Evolutionary conservation across 2,888 invertebrate genomes (phyloP).

Genomic region (Limnephilus rhombicus): DNA sequence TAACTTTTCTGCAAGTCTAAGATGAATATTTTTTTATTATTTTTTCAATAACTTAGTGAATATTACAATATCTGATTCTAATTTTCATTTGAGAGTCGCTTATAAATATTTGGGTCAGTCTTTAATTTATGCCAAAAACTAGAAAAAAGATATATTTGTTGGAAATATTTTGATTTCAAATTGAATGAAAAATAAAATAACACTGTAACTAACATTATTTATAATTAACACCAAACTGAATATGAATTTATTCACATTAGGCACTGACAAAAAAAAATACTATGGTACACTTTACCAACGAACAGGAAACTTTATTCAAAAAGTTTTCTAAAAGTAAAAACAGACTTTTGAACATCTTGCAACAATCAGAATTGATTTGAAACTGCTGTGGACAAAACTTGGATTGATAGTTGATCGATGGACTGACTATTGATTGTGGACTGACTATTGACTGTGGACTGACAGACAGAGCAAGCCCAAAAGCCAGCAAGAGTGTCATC

Average conservation of each 20-base stretch:
- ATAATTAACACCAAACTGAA: background rate
- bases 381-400: background rate
- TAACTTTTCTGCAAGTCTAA: no score
- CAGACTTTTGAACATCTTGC: background rate
- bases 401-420: background rate
- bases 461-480: slow-evolving; percentile 44
- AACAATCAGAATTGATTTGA: background rate
- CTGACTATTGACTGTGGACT: slow-evolving; percentile 10
- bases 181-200: background rate
- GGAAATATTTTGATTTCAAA: no score
- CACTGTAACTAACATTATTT: background rate
- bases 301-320: background rate
- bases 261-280: background rate
- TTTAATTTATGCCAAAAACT: no score
- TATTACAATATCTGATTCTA: no score
- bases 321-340: background rate
- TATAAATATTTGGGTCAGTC: no score
- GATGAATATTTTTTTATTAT: no score
- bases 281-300: background rate
- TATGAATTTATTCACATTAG: background rate
- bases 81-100: no score
- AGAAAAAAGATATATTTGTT: no score
- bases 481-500: slow-evolving; percentile 7
- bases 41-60: no score
- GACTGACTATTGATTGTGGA: background rate